Conservation (phyloP, 1,140 invertebrate species). For the Drosophila truncata region DNA sequence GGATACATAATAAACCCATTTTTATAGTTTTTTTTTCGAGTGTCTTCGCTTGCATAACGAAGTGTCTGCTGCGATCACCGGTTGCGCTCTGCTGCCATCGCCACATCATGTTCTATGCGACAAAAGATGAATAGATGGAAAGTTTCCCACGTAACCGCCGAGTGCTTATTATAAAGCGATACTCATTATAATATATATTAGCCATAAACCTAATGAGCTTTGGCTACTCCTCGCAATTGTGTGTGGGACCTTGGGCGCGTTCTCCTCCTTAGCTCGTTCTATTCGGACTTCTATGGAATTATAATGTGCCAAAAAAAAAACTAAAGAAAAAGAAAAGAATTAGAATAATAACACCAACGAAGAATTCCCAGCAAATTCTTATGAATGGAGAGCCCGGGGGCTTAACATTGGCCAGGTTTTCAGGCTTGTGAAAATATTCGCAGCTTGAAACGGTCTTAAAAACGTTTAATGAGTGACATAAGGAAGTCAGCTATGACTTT, state of each 20-base stretch:
- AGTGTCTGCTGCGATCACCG: constrained; percentile 7
- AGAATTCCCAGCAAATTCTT: constrained; percentile 14
- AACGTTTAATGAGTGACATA: background rate
- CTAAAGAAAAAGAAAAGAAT: background rate
- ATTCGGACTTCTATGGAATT: constrained; percentile 8
- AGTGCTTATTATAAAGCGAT: constrained; percentile 51
- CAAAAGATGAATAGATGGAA: constrained; percentile 43
- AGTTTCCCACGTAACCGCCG: constrained; percentile 43
- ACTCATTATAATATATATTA: constrained; percentile 57
- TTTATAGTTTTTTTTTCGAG: constrained; percentile 5
- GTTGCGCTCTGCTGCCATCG: constrained; percentile 41
- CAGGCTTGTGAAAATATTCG: constrained; percentile 10
- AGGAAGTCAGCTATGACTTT: background rate
- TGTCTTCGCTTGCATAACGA: constrained; percentile 38
- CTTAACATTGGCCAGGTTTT: background rate
- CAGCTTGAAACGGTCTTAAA: background rate
- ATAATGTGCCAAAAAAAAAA: constrained; percentile 32
- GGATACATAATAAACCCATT: background rate
- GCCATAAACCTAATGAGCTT: constrained; percentile 53
- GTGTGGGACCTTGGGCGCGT: constrained; percentile 15
- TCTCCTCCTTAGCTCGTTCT: constrained; percentile 2
- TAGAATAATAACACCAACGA: constrained; percentile 12
- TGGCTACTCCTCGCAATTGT: constrained; percentile 30
- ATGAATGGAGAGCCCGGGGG: constrained; percentile 7
- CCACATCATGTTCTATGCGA: constrained; percentile 22